These are phyloP conservation scores for Megaceryle alcyon DNA, from an alignment of 2,797 vertebrate species.

Conservation along the genomic window DNA sequence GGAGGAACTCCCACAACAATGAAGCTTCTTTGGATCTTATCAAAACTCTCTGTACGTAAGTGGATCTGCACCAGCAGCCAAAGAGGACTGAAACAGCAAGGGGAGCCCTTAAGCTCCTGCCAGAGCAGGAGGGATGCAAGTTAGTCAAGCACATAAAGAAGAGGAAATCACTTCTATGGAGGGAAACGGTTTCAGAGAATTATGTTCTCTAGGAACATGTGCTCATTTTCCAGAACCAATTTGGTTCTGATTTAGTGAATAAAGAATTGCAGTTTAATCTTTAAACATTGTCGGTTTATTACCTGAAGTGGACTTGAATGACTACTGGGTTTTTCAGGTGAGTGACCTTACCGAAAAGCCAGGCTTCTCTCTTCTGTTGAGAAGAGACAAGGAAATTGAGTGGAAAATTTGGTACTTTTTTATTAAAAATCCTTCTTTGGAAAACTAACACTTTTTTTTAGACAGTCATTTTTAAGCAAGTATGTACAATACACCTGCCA, in stretches of 20 bases:
- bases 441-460: background rate
- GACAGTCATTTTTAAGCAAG: background rate
- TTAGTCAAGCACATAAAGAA: background rate
- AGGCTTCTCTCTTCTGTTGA: background rate
- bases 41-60: background rate
- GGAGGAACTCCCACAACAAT: slow-evolving; percentile 34
- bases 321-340: background rate
- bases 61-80: background rate
- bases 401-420: background rate
- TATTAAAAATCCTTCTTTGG: background rate
- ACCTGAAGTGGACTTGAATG: background rate
- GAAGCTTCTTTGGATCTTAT: slow-evolving; percentile 3
- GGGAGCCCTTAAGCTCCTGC: background rate
- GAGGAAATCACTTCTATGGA: background rate
- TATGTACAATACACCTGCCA: background rate
- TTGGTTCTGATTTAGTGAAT: background rate
- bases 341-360: background rate
- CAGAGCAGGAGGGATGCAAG: background rate
- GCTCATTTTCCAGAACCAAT: slow-evolving; percentile 1
- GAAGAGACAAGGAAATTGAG: background rate
- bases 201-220: background rate
- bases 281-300: background rate
- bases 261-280: background rate
- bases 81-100: background rate
- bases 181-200: background rate